phyloP scores from a whole-genome alignment of 2,888 invertebrate species.

The Neoascia interrupta region DNA sequence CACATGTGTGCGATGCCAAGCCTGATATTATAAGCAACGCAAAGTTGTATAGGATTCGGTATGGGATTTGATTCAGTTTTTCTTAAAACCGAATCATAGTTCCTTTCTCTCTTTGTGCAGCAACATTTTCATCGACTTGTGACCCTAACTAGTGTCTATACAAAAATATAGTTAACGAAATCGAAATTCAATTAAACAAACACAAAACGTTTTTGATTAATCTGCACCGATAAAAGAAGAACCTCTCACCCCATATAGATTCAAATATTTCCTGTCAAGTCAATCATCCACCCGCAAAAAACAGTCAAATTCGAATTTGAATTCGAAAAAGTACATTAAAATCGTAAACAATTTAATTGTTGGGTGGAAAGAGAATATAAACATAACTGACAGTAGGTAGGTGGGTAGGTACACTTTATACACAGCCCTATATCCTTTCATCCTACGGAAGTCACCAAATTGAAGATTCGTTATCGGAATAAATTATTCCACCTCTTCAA shows the following conservation, averaged over 20 bases:
- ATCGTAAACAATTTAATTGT: constrained; percentile 66
- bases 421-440: constrained; percentile 15
- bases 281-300: constrained; percentile 30
- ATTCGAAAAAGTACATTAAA: constrained; percentile 12
- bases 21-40: too few species aligned
- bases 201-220: constrained; percentile 79
- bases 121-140: too few species aligned
- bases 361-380: constrained; percentile 2
- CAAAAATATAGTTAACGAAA: constrained; percentile 59
- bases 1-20: too few species aligned
- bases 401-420: too few species aligned
- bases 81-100: too few species aligned
- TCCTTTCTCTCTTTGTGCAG: too few species aligned
- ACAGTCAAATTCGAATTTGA: not conserved
- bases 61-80: too few species aligned
- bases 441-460: constrained; percentile 32
- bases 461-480: constrained; percentile 68
- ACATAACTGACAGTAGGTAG: too few species aligned
- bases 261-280: constrained; percentile 14
- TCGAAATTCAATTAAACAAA: constrained; percentile 80
- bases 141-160: too few species aligned
- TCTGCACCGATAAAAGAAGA: constrained; percentile 67
- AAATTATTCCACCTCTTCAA: constrained; percentile 73
- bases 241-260: not conserved
- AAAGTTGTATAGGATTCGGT: too few species aligned